Base-by-base conservation (phyloP, 1,140 invertebrate genomes). In the Rhagoletis zephyria region DNA sequence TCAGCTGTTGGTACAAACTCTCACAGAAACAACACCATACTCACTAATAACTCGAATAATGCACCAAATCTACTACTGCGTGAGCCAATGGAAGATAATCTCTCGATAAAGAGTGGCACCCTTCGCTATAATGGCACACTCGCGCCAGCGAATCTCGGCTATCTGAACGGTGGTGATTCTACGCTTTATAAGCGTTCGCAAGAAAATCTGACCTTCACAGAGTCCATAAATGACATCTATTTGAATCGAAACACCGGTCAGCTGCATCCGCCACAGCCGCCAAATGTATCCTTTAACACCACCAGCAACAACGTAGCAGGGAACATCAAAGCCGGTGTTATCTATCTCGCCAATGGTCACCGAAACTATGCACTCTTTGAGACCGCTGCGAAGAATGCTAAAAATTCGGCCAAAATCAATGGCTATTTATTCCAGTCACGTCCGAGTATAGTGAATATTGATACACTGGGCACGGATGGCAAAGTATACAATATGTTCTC, bases 401-500 rank as follows among this genome's bases (percentile, higher is more conserved):
- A 88, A 85, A 88, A 88, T 67, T 85, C 87, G 2, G 85, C 88
- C 10, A 87, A 88, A 86, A 81, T 89, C 1, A 91, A 91, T 1
- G 90, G 90, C 5, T 92, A 91, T 85, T 92, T 92, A 63, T 88
- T 92, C 4, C 90, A 90, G 59, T 86, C 90, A 19, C 91, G 91
- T 14, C 88, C 89, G 45, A 88, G 89, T 6, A 45, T 90, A 9
- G 1, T 87, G 30, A 90, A 89, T 70, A 48, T 70, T 12, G 64
- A 87, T 81, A 9, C 19, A 45, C 16, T 56, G 12, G 61, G 60
- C 0, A 88, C 90, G 40, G 91, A 92, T 51, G 89, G 88, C 67
- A 91, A 91, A 86, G 91, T 92, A 10, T 92, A 92, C 85, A 92
- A 92, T 74, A 89, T 92, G 85, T 92, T 92, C 89, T 92, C 91